phyloP scores from a whole-genome alignment of 2,113 vertebrate species.

The Ptyas mucosa region DNA sequence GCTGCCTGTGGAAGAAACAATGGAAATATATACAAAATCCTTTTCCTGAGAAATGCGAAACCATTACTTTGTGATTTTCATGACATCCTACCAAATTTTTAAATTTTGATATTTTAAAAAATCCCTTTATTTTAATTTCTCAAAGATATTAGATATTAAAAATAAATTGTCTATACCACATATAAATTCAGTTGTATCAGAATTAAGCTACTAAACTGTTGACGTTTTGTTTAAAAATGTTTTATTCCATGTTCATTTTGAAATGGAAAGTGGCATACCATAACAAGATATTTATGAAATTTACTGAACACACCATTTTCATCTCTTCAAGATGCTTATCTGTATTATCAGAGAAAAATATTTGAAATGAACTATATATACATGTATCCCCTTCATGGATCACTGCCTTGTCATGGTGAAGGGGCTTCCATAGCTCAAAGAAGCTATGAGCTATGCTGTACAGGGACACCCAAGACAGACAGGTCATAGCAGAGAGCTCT shows the following conservation, averaged over 20 bases:
- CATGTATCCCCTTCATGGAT: no score
- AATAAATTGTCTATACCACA: neutral
- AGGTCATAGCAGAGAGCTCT: no score
- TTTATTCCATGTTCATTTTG: neutral
- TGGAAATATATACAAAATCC: conserved; percentile 17
- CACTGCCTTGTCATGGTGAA: no score
- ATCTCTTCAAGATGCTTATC: neutral
- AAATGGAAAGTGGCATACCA: conserved; percentile 2
- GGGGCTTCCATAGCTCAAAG: no score
- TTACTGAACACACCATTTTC: neutral
- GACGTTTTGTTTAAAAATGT: conserved; percentile 1
- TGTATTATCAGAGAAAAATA: conserved; percentile 5
- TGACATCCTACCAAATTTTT: neutral
- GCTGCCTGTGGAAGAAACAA: neutral
- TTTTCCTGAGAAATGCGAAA: conserved; percentile 13
- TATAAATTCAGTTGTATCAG: conserved; percentile 10
- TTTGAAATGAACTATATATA: neutral
- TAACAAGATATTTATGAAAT: conserved; percentile 8
- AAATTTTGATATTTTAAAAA: conserved; percentile 8
- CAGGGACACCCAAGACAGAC: no score
- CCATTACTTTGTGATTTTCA: conserved; percentile 17
- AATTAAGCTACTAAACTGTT: conserved; percentile 9
- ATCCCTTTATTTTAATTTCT: conserved; percentile 23
- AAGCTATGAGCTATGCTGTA: no score
- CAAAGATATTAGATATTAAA: neutral